Evolutionary conservation across 1,140 invertebrate genomes (phyloP).

Genomic region (Micrasema minimum): DNA sequence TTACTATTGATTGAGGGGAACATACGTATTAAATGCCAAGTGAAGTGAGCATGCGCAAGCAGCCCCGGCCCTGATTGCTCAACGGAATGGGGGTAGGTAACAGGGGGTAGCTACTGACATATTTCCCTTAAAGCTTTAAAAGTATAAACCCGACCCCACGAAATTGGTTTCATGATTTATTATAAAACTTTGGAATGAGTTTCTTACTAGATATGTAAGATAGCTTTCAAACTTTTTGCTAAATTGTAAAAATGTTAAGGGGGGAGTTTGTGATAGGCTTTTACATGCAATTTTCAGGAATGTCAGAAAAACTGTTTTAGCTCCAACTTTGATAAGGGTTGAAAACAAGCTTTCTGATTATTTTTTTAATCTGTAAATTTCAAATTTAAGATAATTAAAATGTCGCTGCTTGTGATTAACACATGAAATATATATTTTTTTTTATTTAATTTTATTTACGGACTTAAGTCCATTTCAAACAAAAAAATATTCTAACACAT

Average conservation of each 20-base stretch:
- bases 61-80: too few species aligned
- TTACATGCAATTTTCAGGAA: too few species aligned
- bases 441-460: too few species aligned
- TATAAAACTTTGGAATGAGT: conserved; percentile 54
- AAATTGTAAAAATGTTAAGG: neutral
- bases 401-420: too few species aligned
- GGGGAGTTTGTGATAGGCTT: neutral
- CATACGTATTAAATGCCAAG: neutral
- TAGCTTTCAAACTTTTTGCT: conserved; percentile 23
- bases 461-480: too few species aligned
- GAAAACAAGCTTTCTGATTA: too few species aligned
- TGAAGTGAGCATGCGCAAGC: neutral
- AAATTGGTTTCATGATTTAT: conserved; percentile 55
- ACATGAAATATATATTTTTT: too few species aligned
- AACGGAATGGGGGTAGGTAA: neutral
- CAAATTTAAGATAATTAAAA: too few species aligned
- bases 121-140: conserved; percentile 49
- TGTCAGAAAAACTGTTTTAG: too few species aligned
- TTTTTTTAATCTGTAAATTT: too few species aligned
- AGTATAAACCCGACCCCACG: conserved; percentile 50
- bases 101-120: conserved; percentile 40
- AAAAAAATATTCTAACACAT: too few species aligned
- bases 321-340: too few species aligned
- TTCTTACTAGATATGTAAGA: conserved; percentile 38
- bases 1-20: conserved; percentile 29